Conservation (phyloP, 2,888 invertebrate species). For the Stenodera caucasica region DNA sequence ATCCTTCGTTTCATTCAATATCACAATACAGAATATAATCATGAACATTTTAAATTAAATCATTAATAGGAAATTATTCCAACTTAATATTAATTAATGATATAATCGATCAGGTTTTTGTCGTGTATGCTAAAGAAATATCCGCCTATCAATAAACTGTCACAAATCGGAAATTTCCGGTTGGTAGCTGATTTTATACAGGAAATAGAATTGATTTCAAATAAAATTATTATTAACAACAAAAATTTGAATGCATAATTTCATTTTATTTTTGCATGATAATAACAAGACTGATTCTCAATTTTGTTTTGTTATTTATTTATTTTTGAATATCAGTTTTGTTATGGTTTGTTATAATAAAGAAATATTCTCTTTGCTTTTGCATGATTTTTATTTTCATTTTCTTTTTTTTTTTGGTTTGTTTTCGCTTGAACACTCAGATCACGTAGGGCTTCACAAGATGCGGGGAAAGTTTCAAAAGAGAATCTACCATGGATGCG, state of each 20-base stretch:
- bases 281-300: too few relatives aligned
- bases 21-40: too few relatives aligned
- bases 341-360: background rate
- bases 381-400: conserved; percentile 22
- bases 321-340: background rate
- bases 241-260: background rate
- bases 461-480: conserved; percentile 63
- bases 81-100: too few relatives aligned
- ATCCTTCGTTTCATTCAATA: too few relatives aligned
- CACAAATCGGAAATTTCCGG: background rate
- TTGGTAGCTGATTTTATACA: background rate
- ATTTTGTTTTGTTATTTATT: background rate
- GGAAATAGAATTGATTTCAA: background rate
- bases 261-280: conserved; percentile 10
- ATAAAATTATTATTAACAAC: too few relatives aligned
- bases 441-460: conserved; percentile 87
- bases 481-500: conserved; percentile 50
- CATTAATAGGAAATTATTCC: too few relatives aligned
- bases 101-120: too few relatives aligned
- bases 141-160: background rate
- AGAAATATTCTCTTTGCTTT: conserved; percentile 16
- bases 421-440: conserved; percentile 57
- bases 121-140: too few relatives aligned
- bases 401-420: conserved; percentile 18
- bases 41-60: too few relatives aligned